Conservation (phyloP, 1,140 invertebrate species). For the Vanessa atalanta region DNA sequence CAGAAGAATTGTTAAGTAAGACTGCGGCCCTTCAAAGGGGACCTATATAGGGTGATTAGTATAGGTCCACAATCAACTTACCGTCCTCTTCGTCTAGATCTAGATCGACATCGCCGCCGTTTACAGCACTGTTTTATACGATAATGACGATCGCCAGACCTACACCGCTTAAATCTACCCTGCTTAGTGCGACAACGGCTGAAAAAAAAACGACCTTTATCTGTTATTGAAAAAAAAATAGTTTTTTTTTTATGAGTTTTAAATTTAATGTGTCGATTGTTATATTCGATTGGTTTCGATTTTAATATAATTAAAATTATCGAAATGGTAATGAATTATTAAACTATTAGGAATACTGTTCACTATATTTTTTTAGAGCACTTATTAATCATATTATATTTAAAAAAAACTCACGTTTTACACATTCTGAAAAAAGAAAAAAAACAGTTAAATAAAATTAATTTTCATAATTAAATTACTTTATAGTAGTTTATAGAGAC, state of each 20-base stretch:
- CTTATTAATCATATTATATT: not conserved
- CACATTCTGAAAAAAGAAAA: conserved; percentile 47
- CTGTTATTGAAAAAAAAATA: not conserved
- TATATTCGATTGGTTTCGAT: too few species aligned
- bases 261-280: too few species aligned
- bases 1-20: too few species aligned
- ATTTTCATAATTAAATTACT: conserved; percentile 19
- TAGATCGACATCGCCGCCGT: conserved; percentile 26
- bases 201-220: not conserved
- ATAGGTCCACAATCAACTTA: conserved; percentile 8
- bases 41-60: too few species aligned
- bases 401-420: conserved; percentile 49
- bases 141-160: conserved; percentile 49
- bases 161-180: conserved; percentile 55
- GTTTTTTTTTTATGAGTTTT: too few species aligned
- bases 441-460: conserved; percentile 8
- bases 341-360: not conserved
- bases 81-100: conserved; percentile 35
- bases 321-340: too few species aligned
- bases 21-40: too few species aligned
- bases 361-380: not conserved
- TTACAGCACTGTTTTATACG: conserved; percentile 24
- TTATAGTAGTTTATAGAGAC: not conserved
- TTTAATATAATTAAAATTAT: too few species aligned
- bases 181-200: conserved; percentile 49